Conservation (phyloP, 2,797 vertebrate species). For the Coccyzus lansbergi region DNA sequence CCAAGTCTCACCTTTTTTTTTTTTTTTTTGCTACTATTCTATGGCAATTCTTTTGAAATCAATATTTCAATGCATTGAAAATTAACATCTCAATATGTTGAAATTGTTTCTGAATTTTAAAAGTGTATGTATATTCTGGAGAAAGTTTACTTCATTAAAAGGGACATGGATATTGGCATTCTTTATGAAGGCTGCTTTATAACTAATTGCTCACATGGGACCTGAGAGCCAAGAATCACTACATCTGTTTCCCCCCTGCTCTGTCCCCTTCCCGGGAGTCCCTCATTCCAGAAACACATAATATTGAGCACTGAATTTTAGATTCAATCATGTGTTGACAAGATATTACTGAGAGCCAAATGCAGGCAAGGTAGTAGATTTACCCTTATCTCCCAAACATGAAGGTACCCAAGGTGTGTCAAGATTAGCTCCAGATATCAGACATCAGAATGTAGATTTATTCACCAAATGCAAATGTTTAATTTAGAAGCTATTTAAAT, state of each 20-base stretch:
- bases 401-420: neutral
- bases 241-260: neutral
- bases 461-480: constrained; percentile 28
- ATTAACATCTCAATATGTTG: neutral
- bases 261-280: neutral
- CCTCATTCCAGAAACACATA: neutral
- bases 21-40: neutral
- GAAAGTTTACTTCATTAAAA: neutral
- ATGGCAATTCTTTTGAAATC: neutral
- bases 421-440: neutral
- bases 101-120: constrained; percentile 4
- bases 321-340: neutral
- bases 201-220: neutral
- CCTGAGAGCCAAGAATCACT: neutral
- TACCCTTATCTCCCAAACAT: neutral
- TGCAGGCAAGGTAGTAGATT: neutral
- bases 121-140: neutral
- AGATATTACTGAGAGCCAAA: neutral
- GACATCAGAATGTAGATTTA: constrained; percentile 16
- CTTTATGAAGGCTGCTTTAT: neutral
- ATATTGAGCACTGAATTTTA: neutral
- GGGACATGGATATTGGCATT: rapidly evolving
- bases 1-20: neutral
- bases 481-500: constrained; percentile 22
- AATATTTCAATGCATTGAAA: neutral